Evolutionary conservation across 2,888 invertebrate genomes (phyloP).

Genomic region (Lissonota sp.): DNA sequence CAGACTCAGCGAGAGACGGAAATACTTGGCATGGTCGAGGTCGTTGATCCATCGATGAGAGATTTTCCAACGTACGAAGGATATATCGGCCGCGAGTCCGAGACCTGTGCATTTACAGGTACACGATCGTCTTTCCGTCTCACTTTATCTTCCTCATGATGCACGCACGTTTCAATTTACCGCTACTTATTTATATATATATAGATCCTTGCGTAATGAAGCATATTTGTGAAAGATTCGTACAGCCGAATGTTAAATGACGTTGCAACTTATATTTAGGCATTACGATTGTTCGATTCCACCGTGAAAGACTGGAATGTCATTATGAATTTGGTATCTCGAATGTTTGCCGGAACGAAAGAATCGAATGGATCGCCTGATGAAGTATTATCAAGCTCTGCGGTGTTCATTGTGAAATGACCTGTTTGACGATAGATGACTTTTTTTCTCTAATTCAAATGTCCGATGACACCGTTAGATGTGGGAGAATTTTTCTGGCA

Average conservation of each 20-base stretch:
- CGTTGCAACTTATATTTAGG: conserved; percentile 1
- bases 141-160: conserved; percentile 42
- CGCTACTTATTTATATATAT: conserved; percentile 29
- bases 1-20: conserved; percentile 64
- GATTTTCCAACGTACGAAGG: conserved; percentile 71
- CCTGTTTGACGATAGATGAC: too few relatives aligned
- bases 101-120: conserved; percentile 56
- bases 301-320: conserved; percentile 22
- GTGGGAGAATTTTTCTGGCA: too few relatives aligned
- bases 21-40: conserved; percentile 72
- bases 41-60: conserved; percentile 79
- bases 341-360: conserved; percentile 9
- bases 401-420: too few relatives aligned
- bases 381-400: neutral
- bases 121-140: conserved; percentile 48
- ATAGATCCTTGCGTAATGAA: conserved; percentile 46
- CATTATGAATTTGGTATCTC: conserved; percentile 3
- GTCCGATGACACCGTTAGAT: too few relatives aligned
- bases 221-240: conserved; percentile 38
- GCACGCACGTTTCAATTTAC: conserved; percentile 48
- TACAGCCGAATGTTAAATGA: conserved; percentile 28
- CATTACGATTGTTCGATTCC: conserved; percentile 22
- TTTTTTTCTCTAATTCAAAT: too few relatives aligned
- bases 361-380: neutral
- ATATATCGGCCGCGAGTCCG: conserved; percentile 56